Evolutionary conservation across 2,888 invertebrate species (phyloP).

Genomic region (Lysandra coridon): DNA sequence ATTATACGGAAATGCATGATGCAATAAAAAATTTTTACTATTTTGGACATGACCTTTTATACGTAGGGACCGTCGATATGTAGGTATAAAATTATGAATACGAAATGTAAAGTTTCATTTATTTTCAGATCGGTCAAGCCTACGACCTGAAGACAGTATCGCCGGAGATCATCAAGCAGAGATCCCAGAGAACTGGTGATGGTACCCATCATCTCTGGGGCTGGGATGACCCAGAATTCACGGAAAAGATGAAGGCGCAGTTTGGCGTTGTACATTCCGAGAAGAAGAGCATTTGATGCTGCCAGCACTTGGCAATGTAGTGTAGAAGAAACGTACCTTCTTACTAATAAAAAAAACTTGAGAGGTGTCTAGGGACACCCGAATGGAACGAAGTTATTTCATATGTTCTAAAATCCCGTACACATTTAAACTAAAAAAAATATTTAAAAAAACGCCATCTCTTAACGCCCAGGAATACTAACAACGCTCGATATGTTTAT

Average conservation of each 20-base stretch:
- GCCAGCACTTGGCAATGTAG: not conserved
- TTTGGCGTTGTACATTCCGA: constrained; percentile 57
- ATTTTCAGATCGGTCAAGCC: constrained; percentile 84
- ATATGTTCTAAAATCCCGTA: too few species aligned
- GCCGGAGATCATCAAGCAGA: constrained; percentile 81
- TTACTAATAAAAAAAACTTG: not conserved
- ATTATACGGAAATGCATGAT: too few species aligned
- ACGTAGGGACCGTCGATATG: too few species aligned
- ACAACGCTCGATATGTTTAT: too few species aligned
- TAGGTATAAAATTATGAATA: too few species aligned
- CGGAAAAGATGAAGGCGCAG: constrained; percentile 65
- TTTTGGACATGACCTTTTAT: too few species aligned
- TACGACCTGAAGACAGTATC: constrained; percentile 88
- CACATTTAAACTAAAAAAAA: too few species aligned
- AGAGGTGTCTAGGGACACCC: too few species aligned
- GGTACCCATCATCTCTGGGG: constrained; percentile 86
- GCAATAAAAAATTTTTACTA: too few species aligned
- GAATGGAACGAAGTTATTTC: too few species aligned
- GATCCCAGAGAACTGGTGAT: constrained; percentile 84
- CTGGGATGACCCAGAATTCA: constrained; percentile 84
- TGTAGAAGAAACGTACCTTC: not conserved
- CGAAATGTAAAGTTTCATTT: not conserved
- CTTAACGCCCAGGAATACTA: too few species aligned
- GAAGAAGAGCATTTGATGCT: constrained; percentile 48
- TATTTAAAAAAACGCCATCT: too few species aligned